phyloP scores from a whole-genome alignment of 2,113 vertebrate species.

The Junco hyemalis region DNA sequence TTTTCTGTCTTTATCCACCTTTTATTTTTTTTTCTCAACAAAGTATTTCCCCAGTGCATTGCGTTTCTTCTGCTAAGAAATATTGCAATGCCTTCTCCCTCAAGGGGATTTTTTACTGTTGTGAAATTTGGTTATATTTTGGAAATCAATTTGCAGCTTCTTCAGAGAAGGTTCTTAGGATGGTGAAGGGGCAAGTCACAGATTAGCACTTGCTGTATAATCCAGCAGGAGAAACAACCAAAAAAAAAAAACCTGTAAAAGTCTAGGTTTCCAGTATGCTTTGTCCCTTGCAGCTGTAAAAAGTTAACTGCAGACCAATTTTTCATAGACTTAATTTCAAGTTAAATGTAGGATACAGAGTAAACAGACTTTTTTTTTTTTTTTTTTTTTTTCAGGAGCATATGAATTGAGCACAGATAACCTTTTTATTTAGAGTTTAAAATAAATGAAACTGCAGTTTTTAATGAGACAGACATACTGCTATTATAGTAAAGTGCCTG shows the following conservation, averaged over 20 bases:
- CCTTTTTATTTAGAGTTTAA: background rate
- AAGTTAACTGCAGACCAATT: background rate
- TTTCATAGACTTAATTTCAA: background rate
- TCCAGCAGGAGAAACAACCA: background rate
- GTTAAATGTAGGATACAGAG: background rate
- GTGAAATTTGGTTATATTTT: background rate
- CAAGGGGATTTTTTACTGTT: background rate
- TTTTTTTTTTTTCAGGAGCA: background rate
- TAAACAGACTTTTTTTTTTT: background rate
- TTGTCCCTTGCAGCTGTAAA: background rate
- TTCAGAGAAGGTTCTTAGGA: background rate
- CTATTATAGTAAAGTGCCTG: background rate
- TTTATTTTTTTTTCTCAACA: background rate
- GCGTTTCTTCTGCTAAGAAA: background rate
- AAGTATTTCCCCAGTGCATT: background rate
- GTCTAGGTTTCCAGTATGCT: background rate
- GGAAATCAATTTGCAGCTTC: background rate
- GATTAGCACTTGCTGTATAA: fast-evolving
- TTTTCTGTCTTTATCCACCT: background rate
- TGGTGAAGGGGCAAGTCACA: background rate
- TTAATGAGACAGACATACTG: background rate
- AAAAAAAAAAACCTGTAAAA: background rate
- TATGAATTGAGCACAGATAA: background rate
- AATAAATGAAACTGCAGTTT: background rate
- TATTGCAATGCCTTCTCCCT: background rate